These are phyloP conservation scores for Drosophila kurseongensis DNA, from an alignment of 1,140 invertebrate species.

Conservation along the genomic window DNA sequence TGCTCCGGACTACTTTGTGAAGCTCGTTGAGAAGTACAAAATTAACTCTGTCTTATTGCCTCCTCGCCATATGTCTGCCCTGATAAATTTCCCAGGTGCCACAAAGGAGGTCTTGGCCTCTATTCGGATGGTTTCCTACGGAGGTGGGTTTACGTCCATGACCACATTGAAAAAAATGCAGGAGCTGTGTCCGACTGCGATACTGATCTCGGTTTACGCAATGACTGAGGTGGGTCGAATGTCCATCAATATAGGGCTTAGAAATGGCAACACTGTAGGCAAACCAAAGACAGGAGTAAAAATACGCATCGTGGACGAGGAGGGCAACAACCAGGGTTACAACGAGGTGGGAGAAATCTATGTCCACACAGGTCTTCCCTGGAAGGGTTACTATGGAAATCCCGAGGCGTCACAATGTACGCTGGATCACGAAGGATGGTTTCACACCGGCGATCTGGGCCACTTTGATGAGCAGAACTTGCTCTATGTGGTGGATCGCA, in stretches of 20 bases:
- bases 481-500: slow-evolving; percentile 89
- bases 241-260: slow-evolving; percentile 18
- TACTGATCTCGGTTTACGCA: slow-evolving; percentile 55
- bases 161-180: slow-evolving; percentile 48
- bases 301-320: slow-evolving; percentile 66
- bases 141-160: slow-evolving; percentile 29
- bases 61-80: slow-evolving; percentile 42
- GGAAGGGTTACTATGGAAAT: slow-evolving; percentile 85
- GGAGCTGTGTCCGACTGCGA: slow-evolving; percentile 40
- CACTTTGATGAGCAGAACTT: slow-evolving; percentile 88
- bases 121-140: slow-evolving; percentile 31
- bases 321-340: slow-evolving; percentile 57
- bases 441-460: slow-evolving; percentile 91
- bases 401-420: slow-evolving; percentile 86
- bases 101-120: slow-evolving; percentile 38
- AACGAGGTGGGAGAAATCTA: slow-evolving; percentile 84
- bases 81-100: slow-evolving; percentile 48
- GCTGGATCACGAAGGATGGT: slow-evolving; percentile 88
- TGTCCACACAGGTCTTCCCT: slow-evolving; percentile 63
- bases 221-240: slow-evolving; percentile 51
- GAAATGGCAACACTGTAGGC: slow-evolving; percentile 43
- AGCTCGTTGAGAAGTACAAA: slow-evolving; percentile 64
- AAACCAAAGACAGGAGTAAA: slow-evolving; percentile 30
- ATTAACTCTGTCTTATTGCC: slow-evolving; percentile 45
- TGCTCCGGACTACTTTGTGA: slow-evolving; percentile 45